Base-by-base conservation (phyloP, 2,113 vertebrate genomes). In the Clinocottus analis region DNA sequence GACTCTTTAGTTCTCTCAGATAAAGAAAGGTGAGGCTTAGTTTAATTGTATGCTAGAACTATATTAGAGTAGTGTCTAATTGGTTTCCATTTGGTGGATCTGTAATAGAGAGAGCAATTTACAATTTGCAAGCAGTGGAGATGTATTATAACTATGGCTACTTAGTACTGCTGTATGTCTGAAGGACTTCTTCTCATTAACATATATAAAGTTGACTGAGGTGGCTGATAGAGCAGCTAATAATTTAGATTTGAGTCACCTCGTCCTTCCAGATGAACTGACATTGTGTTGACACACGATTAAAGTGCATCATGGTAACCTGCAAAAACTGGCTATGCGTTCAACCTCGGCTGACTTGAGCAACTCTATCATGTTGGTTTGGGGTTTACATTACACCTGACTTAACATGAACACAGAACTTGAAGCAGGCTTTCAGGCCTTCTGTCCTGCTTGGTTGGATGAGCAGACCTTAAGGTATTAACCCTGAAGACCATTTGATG, bases 361-460 rank as follows among this genome's bases (percentile, higher is more conserved):
- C 39, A 0, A 14, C 55, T 74, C 85, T 68, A 37, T 43, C 49
- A 56, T 29, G 47, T 47, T 37, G 29, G 17, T 72, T 85, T 79
- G 76, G 58, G 43, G 51, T 82, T 84, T 76, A 72, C 25, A 79
- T 79, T 77, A 39, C 69, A 68, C 68, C 41, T 72, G 56, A 72
- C 69, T 72, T 41, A 59, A 83, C 21, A 25, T n/a, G 1, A 75
- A 60, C 29, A 35, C 39, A 21, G 62, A 19, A 58, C 70, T 75
- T 83, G 51, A 62, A 16, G 12, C 14, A 13, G 16, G 1, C 11
- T 41, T 53, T 21, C 5, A 51, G 25, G 69, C 31, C 51, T 12
- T 13, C 58, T 33, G n/a, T 53, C 61, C 21, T 63, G 35, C 67
- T 51, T 7, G 60, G 63, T 35, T 58, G 7, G 31, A 61, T 31